Percentiles rank a stretch among this genome's conserved stretches.
phyloP scores from a whole-genome alignment of 2,113 vertebrate genomes.

The Echinops telfairi region DNA sequence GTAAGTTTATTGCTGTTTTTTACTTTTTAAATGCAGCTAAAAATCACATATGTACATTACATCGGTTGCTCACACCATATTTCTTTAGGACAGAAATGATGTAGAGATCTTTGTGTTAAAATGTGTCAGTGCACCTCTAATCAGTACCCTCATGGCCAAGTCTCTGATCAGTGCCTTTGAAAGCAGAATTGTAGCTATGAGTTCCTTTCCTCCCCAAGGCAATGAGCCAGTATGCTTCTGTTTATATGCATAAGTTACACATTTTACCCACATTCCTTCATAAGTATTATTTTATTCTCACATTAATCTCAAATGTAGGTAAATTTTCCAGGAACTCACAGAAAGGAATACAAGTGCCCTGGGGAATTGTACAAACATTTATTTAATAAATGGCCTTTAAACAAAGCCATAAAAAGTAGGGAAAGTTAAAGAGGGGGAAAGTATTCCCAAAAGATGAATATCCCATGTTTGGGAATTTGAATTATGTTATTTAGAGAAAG shows the following conservation, averaged over 20 bases:
- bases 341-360: background rate
- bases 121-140: background rate
- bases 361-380: background rate
- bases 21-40: background rate
- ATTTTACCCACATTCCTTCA: background rate
- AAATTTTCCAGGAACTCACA: background rate
- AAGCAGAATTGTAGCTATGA: background rate
- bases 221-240: background rate
- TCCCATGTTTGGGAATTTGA: background rate
- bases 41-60: background rate
- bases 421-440: background rate
- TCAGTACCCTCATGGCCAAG: background rate
- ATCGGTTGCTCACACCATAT: too few relatives aligned
- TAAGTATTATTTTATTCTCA: background rate
- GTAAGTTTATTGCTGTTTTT: background rate
- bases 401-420: too few relatives aligned
- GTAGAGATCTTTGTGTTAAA: background rate
- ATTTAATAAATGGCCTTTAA: background rate
- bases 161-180: background rate
- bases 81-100: background rate
- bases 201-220: background rate
- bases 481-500: background rate
- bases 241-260: background rate
- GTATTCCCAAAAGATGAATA: background rate
- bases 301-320: background rate